Evolutionary conservation across 1,140 invertebrate genomes (phyloP), one percentile per base, ranked within the genome.

Genomic region (Platyscapa corneri): DNA sequence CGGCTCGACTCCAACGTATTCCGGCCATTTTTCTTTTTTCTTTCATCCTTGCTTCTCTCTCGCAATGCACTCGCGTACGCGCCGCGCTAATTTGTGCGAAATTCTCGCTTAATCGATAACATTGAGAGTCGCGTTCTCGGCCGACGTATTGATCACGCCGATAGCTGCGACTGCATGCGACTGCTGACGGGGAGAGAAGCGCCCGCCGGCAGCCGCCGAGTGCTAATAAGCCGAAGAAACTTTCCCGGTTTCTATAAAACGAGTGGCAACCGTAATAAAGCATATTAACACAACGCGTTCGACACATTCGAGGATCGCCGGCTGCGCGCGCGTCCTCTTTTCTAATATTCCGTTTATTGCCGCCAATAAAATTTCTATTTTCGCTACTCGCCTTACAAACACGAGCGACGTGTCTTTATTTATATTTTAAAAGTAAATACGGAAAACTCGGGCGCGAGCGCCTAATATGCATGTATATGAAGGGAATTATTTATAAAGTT

Each of bases 241-340:
- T 49, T 32, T 34, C n/a, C 37, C 20, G 30, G 32, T 7, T 77
- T 23, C 0, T 42, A 14, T 46, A 23, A 49, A 46, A 77, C 12
- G 27, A 39, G 46, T 37, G 67, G 32, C 46, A 74, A 82, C 46
- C 49, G 16, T 30, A 60, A 82, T 82, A 74, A 60, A 82, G 72
- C 16, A 20, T n/a, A 39, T 72, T 82, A 74, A 56, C 80, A 12
- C n/a, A n/a, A n/a, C n/a, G n/a, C n/a, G n/a, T n/a, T n/a, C n/a
- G n/a, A n/a, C n/a, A n/a, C n/a, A n/a, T n/a, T n/a, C n/a, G n/a
- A n/a, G n/a, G n/a, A n/a, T n/a, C 42, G 42, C 42, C 12, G 5
- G 42, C 12, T 46, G 12, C 5, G 42, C 12, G 42, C 42, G 27
- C 65, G 42, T 72, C 37, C 30, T 80, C 60, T 27, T 42, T 23